Percentiles rank a stretch among this genome's conserved stretches.
Evolutionary conservation across 2,797 vertebrate genomes (phyloP).

Genomic region (Accipiter fasciatus): DNA sequence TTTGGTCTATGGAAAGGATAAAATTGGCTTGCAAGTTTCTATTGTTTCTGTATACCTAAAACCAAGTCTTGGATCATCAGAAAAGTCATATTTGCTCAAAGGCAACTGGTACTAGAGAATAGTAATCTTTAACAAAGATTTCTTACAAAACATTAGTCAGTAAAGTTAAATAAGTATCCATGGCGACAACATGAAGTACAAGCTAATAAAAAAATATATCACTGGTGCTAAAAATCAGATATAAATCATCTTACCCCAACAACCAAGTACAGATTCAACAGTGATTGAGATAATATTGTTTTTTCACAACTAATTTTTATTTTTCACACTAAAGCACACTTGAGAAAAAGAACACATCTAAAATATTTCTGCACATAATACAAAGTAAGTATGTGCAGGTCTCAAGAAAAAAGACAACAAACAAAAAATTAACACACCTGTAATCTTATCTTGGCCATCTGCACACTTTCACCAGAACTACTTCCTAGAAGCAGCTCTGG

Average conservation of each 20-base stretch:
- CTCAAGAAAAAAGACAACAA: rapidly evolving
- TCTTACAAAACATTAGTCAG: background rate
- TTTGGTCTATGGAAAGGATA: background rate
- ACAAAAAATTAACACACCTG: background rate
- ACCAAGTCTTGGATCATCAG: background rate
- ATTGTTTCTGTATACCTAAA: background rate
- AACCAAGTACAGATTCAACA: background rate
- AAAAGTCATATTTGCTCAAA: background rate
- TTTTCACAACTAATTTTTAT: background rate
- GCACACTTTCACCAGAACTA: constrained; percentile 42
- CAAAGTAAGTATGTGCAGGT: background rate
- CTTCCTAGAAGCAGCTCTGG: constrained; percentile 59
- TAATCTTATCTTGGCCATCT: constrained; percentile 56
- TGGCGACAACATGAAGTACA: background rate
- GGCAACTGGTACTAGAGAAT: background rate
- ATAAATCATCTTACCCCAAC: background rate
- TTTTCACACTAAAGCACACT: background rate
- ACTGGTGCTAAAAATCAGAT: background rate
- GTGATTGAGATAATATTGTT: background rate
- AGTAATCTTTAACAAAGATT: background rate
- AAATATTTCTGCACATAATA: background rate
- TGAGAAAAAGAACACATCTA: background rate
- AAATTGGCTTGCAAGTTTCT: background rate
- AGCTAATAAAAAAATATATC: background rate
- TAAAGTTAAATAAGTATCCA: background rate